Evolutionary conservation across 1,140 invertebrate genomes (phyloP).

Genomic region (Eriosoma lanigerum): DNA sequence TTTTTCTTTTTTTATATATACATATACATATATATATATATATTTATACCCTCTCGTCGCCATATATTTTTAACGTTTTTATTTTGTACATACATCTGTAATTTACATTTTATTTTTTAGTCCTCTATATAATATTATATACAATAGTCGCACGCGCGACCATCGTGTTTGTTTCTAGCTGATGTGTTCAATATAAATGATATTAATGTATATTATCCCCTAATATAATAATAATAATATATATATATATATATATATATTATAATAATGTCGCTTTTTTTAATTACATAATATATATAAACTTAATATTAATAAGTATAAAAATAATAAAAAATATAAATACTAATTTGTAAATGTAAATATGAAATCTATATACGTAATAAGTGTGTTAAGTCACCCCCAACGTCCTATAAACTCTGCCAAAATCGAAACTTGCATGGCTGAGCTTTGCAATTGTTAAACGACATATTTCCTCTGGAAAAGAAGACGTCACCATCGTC

Average conservation of each 20-base stretch:
- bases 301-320: too few relatives aligned
- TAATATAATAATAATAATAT: background rate
- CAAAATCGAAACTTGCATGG: slow-evolving; percentile 1
- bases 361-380: slow-evolving; percentile 43
- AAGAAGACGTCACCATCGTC: slow-evolving; percentile 44
- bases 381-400: background rate
- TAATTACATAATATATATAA: slow-evolving; percentile 20
- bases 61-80: slow-evolving; percentile 42
- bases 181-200: slow-evolving; percentile 26
- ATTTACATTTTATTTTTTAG: background rate
- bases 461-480: too few relatives aligned
- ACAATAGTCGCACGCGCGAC: slow-evolving; percentile 24
- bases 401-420: background rate
- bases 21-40: too few relatives aligned
- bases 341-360: slow-evolving; percentile 20
- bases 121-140: background rate
- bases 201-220: background rate
- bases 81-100: slow-evolving; percentile 44
- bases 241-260: slow-evolving; percentile 5
- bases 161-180: slow-evolving; percentile 21
- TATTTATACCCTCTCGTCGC: slow-evolving; percentile 42
- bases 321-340: too few relatives aligned
- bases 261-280: slow-evolving; percentile 36
- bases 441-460: background rate
- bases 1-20: slow-evolving; percentile 9